Evolutionary conservation across 2,113 vertebrate genomes (phyloP).

Genomic region (Lampris megalopsis): DNA sequence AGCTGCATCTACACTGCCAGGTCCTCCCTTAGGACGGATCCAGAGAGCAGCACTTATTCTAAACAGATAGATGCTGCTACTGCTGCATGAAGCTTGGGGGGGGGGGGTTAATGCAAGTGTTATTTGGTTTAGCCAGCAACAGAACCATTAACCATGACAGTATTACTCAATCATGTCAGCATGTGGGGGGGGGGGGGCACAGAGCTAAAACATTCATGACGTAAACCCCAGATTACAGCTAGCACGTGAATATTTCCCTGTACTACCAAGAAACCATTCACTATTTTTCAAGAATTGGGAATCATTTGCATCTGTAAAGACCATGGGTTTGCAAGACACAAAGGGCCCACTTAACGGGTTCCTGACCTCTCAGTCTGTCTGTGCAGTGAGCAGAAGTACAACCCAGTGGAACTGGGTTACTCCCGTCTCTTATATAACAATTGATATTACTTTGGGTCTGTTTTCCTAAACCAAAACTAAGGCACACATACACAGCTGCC

Average conservation of each 20-base stretch:
- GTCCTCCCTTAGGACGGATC: background rate
- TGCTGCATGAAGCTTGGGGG: background rate
- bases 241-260: background rate
- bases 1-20: background rate
- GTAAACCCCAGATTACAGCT: background rate
- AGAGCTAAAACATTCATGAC: background rate
- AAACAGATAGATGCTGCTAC: background rate
- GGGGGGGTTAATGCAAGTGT: background rate
- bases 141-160: background rate
- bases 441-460: slow-evolving; percentile 39
- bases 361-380: slow-evolving; percentile 20
- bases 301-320: too few species aligned
- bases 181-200: background rate
- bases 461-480: slow-evolving; percentile 49
- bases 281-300: slow-evolving; percentile 8
- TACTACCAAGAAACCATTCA: background rate
- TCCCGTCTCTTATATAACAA: slow-evolving; percentile 45
- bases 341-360: slow-evolving; percentile 24
- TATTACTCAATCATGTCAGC: background rate
- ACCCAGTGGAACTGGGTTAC: slow-evolving; percentile 49
- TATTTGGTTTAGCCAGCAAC: background rate
- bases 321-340: background rate
- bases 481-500: slow-evolving; percentile 18
- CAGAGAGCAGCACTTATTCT: background rate
- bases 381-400: slow-evolving; percentile 26